Percentiles rank a stretch among this genome's conserved stretches.
These are phyloP conservation scores for Aphelinus atriplicis DNA, from an alignment of 1,140 invertebrate species.

Conservation along the genomic window DNA sequence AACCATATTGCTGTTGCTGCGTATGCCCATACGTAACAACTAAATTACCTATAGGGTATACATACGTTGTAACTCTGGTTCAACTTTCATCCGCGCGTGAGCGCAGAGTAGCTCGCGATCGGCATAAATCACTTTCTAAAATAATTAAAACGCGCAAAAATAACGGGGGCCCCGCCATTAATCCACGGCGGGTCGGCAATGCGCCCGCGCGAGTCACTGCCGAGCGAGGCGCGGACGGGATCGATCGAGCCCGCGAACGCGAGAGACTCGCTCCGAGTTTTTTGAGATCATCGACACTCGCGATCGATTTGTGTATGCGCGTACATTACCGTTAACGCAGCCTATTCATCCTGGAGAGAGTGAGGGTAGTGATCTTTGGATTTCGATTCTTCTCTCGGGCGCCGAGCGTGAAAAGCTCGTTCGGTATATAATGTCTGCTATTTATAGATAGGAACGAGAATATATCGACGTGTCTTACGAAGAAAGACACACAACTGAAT, in stretches of 20 bases:
- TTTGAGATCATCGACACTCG: constrained; percentile 49
- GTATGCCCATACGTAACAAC: no score
- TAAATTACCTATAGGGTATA: constrained; percentile 1
- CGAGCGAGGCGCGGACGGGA: constrained; percentile 3
- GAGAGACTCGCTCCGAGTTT: neutral
- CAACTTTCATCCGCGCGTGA: neutral
- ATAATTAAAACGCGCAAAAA: constrained; percentile 20
- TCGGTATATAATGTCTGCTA: no score
- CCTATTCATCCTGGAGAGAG: no score
- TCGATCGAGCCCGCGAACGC: constrained; percentile 30
- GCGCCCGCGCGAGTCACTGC: constrained; percentile 9
- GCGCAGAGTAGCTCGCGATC: neutral
- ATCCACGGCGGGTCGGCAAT: neutral
- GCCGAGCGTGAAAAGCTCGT: no score
- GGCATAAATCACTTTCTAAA: constrained; percentile 34
- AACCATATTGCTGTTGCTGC: no score
- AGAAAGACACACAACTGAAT: no score
- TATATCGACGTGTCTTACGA: no score
- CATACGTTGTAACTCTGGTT: no score
- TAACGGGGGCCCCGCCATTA: no score
- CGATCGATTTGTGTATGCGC: neutral
- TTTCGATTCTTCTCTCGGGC: no score
- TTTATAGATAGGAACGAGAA: no score
- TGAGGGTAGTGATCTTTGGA: no score
- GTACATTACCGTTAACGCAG: constrained; percentile 4